phyloP scores from a whole-genome alignment of 2,113 vertebrate species.

The Pollachius pollachius region DNA sequence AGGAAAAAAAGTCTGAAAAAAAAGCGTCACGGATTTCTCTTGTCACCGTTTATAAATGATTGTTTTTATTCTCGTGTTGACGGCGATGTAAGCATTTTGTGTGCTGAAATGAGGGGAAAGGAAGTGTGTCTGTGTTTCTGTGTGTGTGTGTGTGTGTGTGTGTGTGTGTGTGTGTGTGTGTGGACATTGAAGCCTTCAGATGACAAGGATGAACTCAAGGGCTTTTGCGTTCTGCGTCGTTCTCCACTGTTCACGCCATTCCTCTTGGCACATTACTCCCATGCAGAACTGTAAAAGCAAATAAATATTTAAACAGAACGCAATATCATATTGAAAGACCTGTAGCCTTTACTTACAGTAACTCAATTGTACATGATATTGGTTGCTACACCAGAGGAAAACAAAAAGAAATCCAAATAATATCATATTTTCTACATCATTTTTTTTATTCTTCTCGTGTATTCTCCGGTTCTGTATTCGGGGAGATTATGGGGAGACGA shows the following conservation, averaged over 20 bases:
- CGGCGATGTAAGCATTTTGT: slow-evolving; percentile 54
- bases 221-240: slow-evolving; percentile 29
- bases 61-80: slow-evolving; percentile 50
- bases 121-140: not conserved
- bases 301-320: not conserved
- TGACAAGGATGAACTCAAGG: slow-evolving; percentile 35
- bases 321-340: too few species aligned
- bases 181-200: slow-evolving; percentile 36
- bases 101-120: slow-evolving; percentile 10
- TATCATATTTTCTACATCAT: slow-evolving; percentile 6
- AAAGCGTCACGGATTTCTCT: slow-evolving; percentile 83
- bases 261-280: slow-evolving; percentile 45
- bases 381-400: too few species aligned
- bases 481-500: slow-evolving; percentile 57
- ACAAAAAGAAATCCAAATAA: slow-evolving; percentile 16
- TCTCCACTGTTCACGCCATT: slow-evolving; percentile 28
- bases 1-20: slow-evolving; percentile 11
- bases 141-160: too few species aligned
- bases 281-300: slow-evolving; percentile 29
- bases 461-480: slow-evolving; percentile 39
- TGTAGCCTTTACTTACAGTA: too few species aligned
- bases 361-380: too few species aligned
- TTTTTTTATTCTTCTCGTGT: slow-evolving; percentile 31
- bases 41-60: slow-evolving; percentile 86
- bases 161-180: too few species aligned